Evolutionary conservation across 2,888 invertebrate genomes (phyloP).

Genomic region (Trissonchulus sp.): DNA sequence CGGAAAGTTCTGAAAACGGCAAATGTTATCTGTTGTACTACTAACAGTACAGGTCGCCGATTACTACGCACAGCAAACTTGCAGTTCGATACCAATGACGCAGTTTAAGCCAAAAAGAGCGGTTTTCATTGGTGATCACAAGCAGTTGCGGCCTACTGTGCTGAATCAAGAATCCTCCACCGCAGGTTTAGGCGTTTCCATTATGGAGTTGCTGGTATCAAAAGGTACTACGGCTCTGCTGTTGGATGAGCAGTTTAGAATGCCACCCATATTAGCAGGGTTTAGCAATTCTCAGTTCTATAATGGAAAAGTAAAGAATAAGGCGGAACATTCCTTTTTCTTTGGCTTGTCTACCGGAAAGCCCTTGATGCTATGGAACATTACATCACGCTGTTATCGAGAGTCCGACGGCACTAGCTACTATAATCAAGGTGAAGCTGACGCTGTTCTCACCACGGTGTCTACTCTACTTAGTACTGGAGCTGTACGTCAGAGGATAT

Average conservation of each 20-base stretch:
- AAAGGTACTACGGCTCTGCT: not conserved
- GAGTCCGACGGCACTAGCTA: not conserved
- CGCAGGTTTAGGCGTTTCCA: not conserved
- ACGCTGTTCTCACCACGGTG: not conserved
- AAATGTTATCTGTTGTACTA: conserved; percentile 2
- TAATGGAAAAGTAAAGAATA: not conserved
- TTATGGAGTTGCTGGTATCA: not conserved
- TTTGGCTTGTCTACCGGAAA: not conserved
- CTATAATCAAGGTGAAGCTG: not conserved
- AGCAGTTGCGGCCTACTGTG: conserved; percentile 13
- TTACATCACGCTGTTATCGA: not conserved
- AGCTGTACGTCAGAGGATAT: not conserved
- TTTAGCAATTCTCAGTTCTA: not conserved
- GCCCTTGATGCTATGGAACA: conserved; percentile 5
- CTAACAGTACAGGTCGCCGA: not conserved
- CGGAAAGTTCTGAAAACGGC: not conserved
- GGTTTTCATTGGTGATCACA: not conserved
- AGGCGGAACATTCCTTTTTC: not conserved
- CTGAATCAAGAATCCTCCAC: not conserved
- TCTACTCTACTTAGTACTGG: not conserved
- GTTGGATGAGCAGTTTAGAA: not conserved
- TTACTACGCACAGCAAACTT: not conserved
- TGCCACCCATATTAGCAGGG: not conserved
- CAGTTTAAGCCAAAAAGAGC: not conserved
- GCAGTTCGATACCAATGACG: not conserved